phyloP scores from a whole-genome alignment of 2,113 vertebrate species.

The Gila orcuttii region DNA sequence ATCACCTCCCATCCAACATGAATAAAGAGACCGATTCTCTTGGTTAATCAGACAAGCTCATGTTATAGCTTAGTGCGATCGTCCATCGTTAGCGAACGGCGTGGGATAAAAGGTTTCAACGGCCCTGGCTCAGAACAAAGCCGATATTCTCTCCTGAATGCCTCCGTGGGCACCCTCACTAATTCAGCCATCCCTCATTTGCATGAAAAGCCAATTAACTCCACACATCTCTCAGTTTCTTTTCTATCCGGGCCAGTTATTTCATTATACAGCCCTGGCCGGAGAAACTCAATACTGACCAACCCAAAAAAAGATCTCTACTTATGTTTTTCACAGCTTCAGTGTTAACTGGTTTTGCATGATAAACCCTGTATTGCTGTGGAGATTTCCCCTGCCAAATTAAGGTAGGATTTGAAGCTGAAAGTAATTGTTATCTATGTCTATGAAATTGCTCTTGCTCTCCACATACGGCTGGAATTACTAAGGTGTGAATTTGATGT shows the following conservation, averaged over 20 bases:
- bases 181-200: constrained; percentile 64
- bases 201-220: constrained; percentile 62
- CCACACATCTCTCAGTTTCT: constrained; percentile 3
- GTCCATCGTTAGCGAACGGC: constrained; percentile 54
- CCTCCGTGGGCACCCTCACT: constrained; percentile 51
- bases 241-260: constrained; percentile 64
- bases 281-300: constrained; percentile 34
- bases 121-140: constrained; percentile 54
- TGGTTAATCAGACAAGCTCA: constrained; percentile 10
- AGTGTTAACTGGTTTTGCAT: constrained; percentile 56
- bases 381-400: constrained; percentile 43
- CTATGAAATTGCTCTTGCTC: constrained; percentile 55
- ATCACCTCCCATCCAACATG: neutral
- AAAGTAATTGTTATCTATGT: constrained; percentile 66
- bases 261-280: constrained; percentile 55
- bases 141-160: constrained; percentile 59
- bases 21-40: neutral
- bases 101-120: constrained; percentile 56
- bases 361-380: constrained; percentile 61
- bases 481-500: constrained; percentile 48
- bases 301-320: constrained; percentile 46
- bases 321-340: constrained; percentile 41
- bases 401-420: constrained; percentile 47
- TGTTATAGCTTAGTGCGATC: constrained; percentile 63
- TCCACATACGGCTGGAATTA: constrained; percentile 54